Evolutionary conservation across 2,888 invertebrate genomes (phyloP), one percentile per base, ranked within the genome.

Genomic region (Drosophila gaucha): DNA sequence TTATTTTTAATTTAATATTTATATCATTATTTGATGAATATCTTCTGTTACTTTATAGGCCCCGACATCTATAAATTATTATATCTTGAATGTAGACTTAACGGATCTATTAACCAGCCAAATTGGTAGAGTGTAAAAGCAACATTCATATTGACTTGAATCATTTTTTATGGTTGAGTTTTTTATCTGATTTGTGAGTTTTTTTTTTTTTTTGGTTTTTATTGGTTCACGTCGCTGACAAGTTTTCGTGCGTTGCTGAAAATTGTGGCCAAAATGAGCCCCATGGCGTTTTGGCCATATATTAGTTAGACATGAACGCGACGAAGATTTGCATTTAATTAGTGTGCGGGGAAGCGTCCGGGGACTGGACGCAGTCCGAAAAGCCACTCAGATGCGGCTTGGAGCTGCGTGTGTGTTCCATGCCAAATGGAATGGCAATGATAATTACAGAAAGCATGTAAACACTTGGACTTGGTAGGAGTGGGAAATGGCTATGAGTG

Each of bases 391-490:
- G 63, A 49, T 31, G 57, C 20, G 16, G 52, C 57, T 59, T 14
- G 35, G 22, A 56, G 63, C 83, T 78, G 84, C 84, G 89, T 84
- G 86, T 82, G 88, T 82, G 89, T 87, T 88, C 87, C 86, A 71
- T 62, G 70, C 57, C 79, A 79, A 88, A 89, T 88, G 89, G 78
- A 89, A 85, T 82, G 87, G 88, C 88, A 83, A 87, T 85, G 86
- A 82, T 82, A 82, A 82, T 82, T 82, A 88, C 82, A 86, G 87
- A 88, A 88, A 86, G 89, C 82, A 86, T 82, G 87, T 88, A 80
- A 86, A 86, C 84, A 80, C 73, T 67, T 68, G 62, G 64, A 63
- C 46, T 36, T 56, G 51, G 31, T 47, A 51, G 51, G 57, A 56
- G 52, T 49, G 46, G 10, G 44, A 36, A 18, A 24, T 26, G 41